phyloP scores from a whole-genome alignment of 2,888 invertebrate genomes.

The Saturnia japonica region DNA sequence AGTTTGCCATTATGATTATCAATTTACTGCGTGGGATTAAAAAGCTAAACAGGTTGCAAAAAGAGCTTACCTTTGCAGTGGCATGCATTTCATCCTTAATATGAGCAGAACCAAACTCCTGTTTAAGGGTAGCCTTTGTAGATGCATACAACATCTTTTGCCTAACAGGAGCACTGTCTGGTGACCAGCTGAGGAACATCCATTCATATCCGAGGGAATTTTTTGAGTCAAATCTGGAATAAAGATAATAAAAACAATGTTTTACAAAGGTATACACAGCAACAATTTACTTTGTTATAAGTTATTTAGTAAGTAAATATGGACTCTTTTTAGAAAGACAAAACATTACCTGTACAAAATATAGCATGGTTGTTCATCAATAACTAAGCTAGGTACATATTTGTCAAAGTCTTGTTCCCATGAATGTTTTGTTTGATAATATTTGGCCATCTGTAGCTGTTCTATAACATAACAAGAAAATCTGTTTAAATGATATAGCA shows the following conservation, averaged over 20 bases:
- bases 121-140: constrained; percentile 97
- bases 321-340: neutral
- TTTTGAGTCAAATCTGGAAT: constrained; percentile 86
- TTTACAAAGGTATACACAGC: too few relatives aligned
- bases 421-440: constrained; percentile 85
- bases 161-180: constrained; percentile 93
- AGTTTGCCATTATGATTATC: too few relatives aligned
- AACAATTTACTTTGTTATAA: too few relatives aligned
- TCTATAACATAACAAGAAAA: constrained; percentile 78
- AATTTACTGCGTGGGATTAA: too few relatives aligned
- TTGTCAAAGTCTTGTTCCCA: constrained; percentile 95
- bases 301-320: too few relatives aligned
- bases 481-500: neutral
- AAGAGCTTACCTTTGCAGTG: constrained; percentile 83
- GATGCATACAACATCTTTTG: constrained; percentile 99
- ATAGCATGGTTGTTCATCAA: constrained; percentile 94
- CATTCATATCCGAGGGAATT: constrained; percentile 93
- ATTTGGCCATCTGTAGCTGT: constrained; percentile 86
- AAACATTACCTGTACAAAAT: constrained; percentile 88
- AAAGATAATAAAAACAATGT: neutral
- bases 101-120: constrained; percentile 96
- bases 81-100: constrained; percentile 98
- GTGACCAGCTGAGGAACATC: constrained; percentile 96
- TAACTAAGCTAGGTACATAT: constrained; percentile 85
- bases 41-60: neutral